A percentile compares a stretch with the other conserved stretches of the same genome.
Evolutionary conservation across 2,797 vertebrate genomes (phyloP).

Genomic region (Lepidocolaptes lacrymiger): DNA sequence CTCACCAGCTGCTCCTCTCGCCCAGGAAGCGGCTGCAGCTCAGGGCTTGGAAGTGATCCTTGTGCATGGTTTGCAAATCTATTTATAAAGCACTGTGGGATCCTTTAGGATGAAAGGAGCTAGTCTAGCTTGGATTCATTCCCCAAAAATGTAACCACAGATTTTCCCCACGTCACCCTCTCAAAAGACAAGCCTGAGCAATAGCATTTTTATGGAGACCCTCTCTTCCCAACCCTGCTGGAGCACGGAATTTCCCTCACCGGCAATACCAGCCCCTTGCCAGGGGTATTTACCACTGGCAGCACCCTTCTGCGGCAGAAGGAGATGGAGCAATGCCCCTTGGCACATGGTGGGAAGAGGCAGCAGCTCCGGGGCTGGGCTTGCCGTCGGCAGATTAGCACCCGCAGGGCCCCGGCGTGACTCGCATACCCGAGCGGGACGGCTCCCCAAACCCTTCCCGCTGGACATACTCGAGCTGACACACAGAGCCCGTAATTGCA

Average conservation of each 20-base stretch:
- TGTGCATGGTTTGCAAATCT: neutral
- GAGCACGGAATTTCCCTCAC: neutral
- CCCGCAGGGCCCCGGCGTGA: neutral
- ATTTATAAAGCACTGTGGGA: slow-evolving; percentile 45
- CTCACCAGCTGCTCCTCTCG: neutral
- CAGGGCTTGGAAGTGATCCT: slow-evolving; percentile 12
- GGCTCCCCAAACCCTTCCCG: neutral
- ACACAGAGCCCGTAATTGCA: neutral
- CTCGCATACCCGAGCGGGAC: neutral
- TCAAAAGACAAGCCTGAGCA: rapidly evolving
- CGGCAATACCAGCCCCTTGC: neutral
- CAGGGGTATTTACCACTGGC: neutral
- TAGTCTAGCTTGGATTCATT: neutral
- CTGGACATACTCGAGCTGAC: neutral
- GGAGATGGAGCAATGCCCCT: neutral
- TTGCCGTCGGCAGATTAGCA: slow-evolving; percentile 43
- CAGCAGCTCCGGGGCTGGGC: neutral
- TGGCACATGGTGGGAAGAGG: neutral
- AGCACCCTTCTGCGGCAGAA: neutral
- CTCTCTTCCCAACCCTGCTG: neutral
- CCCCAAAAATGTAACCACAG: neutral
- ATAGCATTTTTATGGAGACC: rapidly evolving
- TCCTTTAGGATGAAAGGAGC: slow-evolving; percentile 8
- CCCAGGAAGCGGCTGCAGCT: neutral
- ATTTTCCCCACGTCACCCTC: neutral